Conservation (phyloP, 2,113 vertebrate species). For the Chrysemys picta region DNA sequence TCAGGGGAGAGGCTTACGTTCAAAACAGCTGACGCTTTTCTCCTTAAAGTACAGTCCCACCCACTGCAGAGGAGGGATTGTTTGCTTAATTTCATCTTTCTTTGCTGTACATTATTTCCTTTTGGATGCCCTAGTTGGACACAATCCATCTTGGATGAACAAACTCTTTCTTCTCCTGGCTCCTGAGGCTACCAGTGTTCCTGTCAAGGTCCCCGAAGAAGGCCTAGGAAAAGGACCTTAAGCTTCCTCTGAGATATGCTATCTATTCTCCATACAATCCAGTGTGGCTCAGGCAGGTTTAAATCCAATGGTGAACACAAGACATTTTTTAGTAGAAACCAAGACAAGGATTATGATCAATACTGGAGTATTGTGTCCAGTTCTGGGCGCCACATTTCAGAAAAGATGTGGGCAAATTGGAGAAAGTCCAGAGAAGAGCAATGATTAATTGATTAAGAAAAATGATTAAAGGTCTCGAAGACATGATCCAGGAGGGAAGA, state of each 20-base stretch:
- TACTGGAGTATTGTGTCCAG: no score
- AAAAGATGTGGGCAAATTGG: no score
- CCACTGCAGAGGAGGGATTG: no score
- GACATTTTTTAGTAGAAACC: neutral
- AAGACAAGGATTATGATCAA: neutral
- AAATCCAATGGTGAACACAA: neutral
- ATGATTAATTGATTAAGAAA: no score
- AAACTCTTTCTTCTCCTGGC: no score
- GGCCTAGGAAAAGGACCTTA: neutral
- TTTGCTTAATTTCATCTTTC: neutral
- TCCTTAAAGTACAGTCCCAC: no score
- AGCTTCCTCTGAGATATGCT: neutral
- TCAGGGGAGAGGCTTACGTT: neutral
- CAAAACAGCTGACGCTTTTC: neutral
- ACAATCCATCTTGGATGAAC: no score
- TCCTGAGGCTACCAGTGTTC: no score
- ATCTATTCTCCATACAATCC: neutral
- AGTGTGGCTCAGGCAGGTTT: neutral
- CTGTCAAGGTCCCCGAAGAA: neutral
- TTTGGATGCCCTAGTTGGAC: neutral
- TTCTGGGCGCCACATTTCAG: no score
- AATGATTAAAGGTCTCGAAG: no score
- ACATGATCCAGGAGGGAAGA: no score
- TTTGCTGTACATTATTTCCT: constrained; percentile 11
- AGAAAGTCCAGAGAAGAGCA: no score